Evolutionary conservation across 2,888 invertebrate genomes (phyloP).

Genomic region (Venustoraphidia nigricollis): DNA sequence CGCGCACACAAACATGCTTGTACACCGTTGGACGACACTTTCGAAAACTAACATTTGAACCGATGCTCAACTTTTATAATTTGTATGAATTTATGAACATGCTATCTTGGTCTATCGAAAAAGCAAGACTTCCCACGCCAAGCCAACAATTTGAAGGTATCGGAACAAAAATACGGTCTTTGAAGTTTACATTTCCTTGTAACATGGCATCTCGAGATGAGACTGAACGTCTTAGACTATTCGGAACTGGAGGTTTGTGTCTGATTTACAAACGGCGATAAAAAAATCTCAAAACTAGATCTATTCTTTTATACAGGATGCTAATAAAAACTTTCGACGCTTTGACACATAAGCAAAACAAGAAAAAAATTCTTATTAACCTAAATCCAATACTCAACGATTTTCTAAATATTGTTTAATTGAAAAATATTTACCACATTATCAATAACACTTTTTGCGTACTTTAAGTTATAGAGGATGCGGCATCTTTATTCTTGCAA

Average conservation of each 20-base stretch:
- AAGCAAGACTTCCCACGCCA: conserved; percentile 19
- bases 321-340: no score
- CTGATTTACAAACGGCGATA: not conserved
- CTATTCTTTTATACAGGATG: no score
- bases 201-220: conserved; percentile 49
- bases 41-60: conserved; percentile 49
- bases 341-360: no score
- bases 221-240: conserved; percentile 43
- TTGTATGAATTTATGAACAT: conserved; percentile 73
- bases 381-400: no score
- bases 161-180: conserved; percentile 38
- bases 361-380: no score
- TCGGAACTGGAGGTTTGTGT: conserved; percentile 56
- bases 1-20: conserved; percentile 54
- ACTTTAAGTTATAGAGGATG: no score
- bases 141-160: conserved; percentile 27
- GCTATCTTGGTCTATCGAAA: conserved; percentile 57
- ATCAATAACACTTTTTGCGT: no score
- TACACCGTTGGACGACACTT: conserved; percentile 50
- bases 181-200: conserved; percentile 61
- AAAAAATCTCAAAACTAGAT: no score
- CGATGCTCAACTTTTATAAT: conserved; percentile 64
- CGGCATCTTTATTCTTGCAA: no score
- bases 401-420: no score
- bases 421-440: no score